Evolutionary conservation across 2,797 vertebrate genomes (phyloP), one percentile per base, ranked within the genome.

Genomic region (Artibeus lituratus): DNA sequence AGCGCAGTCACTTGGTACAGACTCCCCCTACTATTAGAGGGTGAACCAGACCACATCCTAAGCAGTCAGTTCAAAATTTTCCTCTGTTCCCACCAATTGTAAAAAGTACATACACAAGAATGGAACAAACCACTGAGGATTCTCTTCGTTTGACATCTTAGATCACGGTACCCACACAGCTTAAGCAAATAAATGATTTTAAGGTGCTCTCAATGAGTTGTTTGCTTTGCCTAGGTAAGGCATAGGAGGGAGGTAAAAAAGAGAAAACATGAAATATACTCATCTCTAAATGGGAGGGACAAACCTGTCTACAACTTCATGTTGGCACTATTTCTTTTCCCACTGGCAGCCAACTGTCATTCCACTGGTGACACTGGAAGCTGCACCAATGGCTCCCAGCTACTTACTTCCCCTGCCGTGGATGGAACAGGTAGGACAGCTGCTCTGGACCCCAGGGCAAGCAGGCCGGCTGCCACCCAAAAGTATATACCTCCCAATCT

Each of bases 101-200:
- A 42, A 70, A 83, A 73, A 65, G n/a, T 62, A 29, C 12, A 2
- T 24, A 59, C 32, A 47, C 7, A 42, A 21, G 35, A 26, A 80
- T 1, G 11, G 29, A 76, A 81, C 24, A 85, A 84, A 51, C 62
- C 37, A 21, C 35, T 2, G 35, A 57, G 78, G 67, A 15, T 76
- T n/a, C 42, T 67, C 21, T 44, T 80, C 59, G 35, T 37, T 55
- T 9, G 65, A 65, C 16, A 51, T 76, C n/a, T 92, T 57, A 96
- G 86, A 77, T 93, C 80, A 69, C 32, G 16, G 21, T 78, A 85
- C 89, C 87, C 70, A 89, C 39, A 84, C 16, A 65, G 83, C 67
- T 83, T 76, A 53, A 72, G 51, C 74, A 94, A 93, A 87, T 73
- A 89, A 51, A 85, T 69, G 22, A 84, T 73, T 80, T 26, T 44